Conservation (phyloP, 2,888 invertebrate genomes). For the Ceramica pisi region DNA sequence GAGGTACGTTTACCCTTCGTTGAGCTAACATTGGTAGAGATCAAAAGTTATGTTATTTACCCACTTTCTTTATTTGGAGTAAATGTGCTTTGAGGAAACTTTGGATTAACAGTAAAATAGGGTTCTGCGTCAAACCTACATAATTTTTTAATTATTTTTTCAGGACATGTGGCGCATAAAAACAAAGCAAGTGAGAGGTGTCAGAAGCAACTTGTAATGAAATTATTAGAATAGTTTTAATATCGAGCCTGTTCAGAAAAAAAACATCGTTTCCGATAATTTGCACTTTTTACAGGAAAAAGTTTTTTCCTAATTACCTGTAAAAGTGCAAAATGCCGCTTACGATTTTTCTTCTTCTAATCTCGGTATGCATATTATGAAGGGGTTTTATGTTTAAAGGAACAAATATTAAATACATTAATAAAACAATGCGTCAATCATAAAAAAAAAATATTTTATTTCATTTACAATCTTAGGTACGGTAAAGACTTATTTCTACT, state of each 20-base stretch:
- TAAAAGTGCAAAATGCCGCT: too few relatives aligned
- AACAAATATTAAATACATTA: slow-evolving; percentile 4
- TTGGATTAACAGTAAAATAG: not conserved
- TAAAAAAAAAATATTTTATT: slow-evolving; percentile 64
- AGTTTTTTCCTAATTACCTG: too few relatives aligned
- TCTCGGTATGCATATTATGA: too few relatives aligned
- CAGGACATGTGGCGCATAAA: slow-evolving; percentile 88
- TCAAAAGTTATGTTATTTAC: too few relatives aligned
- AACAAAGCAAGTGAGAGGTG: slow-evolving; percentile 76
- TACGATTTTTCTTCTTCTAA: too few relatives aligned
- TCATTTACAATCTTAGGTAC: slow-evolving; percentile 75
- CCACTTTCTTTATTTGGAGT: not conserved
- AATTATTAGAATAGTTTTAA: not conserved
- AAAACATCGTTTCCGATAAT: too few relatives aligned
- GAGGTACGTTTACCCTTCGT: not conserved
- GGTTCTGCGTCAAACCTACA: too few relatives aligned
- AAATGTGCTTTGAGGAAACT: not conserved
- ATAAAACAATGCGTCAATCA: slow-evolving; percentile 37
- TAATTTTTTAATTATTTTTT: slow-evolving; percentile 27
- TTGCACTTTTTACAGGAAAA: too few relatives aligned
- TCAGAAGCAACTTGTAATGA: slow-evolving; percentile 75
- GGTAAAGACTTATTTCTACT: slow-evolving; percentile 66
- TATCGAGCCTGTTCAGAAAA: not conserved
- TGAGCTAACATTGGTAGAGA: too few relatives aligned
- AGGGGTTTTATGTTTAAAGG: not conserved